Conservation (phyloP, 2,113 vertebrate species). For the Cricetomys ansorgei region DNA sequence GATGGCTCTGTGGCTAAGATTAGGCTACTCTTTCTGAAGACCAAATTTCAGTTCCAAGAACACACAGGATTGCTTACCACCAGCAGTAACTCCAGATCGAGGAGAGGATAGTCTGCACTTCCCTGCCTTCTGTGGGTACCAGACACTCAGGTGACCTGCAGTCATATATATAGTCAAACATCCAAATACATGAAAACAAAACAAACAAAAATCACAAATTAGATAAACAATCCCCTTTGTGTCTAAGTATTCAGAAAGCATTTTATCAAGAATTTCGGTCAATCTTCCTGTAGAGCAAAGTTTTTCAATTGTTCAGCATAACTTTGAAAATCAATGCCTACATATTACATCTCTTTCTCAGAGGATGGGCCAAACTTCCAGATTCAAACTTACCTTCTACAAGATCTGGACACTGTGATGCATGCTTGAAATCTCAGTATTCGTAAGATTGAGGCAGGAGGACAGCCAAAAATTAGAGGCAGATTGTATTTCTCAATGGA, state of each 20-base stretch:
- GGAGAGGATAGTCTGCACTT: too few relatives aligned
- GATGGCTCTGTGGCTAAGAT: background rate
- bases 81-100: background rate
- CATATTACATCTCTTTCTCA: background rate
- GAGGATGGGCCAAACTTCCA: too few relatives aligned
- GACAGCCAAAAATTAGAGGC: background rate
- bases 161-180: background rate
- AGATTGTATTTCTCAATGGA: background rate
- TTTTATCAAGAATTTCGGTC: background rate
- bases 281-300: too few relatives aligned
- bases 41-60: background rate
- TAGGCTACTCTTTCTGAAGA: background rate
- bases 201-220: background rate
- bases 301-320: background rate
- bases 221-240: too few relatives aligned
- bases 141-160: too few relatives aligned
- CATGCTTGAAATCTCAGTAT: too few relatives aligned
- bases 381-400: background rate
- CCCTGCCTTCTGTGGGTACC: background rate
- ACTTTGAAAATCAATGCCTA: background rate
- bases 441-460: background rate
- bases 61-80: background rate
- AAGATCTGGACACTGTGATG: background rate
- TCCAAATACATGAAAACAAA: background rate
- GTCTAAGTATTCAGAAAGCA: background rate